Evolutionary conservation across 2,888 invertebrate genomes (phyloP).

Genomic region (Nemotelus pantherinus): DNA sequence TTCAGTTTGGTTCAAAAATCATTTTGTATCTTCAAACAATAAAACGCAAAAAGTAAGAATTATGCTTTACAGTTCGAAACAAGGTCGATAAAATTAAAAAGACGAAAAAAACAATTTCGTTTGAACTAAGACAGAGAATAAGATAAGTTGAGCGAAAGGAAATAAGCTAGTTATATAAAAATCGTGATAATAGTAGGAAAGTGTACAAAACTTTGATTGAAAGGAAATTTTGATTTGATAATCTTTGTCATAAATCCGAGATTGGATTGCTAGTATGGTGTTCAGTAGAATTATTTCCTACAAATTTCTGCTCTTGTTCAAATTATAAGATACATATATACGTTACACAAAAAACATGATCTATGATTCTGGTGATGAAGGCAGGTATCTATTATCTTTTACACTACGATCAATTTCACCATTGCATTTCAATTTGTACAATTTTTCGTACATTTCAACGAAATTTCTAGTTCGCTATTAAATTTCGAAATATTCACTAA

Average conservation of each 20-base stretch:
- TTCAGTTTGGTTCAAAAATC: conserved; percentile 15
- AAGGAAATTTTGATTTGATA: conserved; percentile 27
- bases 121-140: conserved; percentile 17
- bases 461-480: background rate
- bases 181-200: conserved; percentile 45
- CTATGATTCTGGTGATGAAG: conserved; percentile 26
- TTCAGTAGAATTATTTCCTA: conserved; percentile 46
- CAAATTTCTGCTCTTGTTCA: conserved; percentile 42
- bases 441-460: conserved; percentile 49
- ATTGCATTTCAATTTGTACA: conserved; percentile 40
- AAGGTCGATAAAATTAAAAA: background rate
- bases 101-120: background rate
- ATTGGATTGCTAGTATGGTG: conserved; percentile 43
- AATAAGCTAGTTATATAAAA: conserved; percentile 41
- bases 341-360: conserved; percentile 46
- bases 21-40: conserved; percentile 25
- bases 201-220: conserved; percentile 39
- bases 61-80: conserved; percentile 21
- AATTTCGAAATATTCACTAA: conserved; percentile 4
- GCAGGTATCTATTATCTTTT: conserved; percentile 4
- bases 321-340: conserved; percentile 49
- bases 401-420: conserved; percentile 10
- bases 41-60: background rate
- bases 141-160: conserved; percentile 31
- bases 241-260: no score